Evolutionary conservation across 2,113 vertebrate genomes (phyloP).

Genomic region (Cathartes aura): DNA sequence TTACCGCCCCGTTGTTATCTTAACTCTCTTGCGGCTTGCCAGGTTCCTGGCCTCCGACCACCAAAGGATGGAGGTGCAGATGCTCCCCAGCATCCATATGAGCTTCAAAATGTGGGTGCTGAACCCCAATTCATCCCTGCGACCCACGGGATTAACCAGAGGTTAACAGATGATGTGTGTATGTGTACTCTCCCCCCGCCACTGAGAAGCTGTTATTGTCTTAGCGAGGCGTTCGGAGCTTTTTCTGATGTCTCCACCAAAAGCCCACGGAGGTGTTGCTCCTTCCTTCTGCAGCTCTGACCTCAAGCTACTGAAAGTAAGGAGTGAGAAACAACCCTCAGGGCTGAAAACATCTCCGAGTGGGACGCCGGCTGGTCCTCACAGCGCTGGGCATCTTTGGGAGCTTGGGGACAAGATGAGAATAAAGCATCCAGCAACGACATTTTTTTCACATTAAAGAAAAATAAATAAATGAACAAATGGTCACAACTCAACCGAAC

Average conservation of each 20-base stretch:
- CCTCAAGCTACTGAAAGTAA: background rate
- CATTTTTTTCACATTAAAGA: background rate
- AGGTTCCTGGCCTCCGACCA: background rate
- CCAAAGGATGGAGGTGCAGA: background rate
- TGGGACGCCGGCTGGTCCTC: background rate
- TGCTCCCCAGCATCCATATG: background rate
- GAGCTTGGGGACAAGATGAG: background rate
- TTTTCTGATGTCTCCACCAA: background rate
- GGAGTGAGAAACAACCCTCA: background rate
- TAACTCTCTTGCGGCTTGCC: background rate
- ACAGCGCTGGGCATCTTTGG: background rate
- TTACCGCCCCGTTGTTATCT: background rate
- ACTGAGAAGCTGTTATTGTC: background rate
- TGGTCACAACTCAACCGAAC: background rate
- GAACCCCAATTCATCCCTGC: background rate
- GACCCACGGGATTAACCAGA: rapidly evolving
- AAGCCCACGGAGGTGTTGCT: rapidly evolving
- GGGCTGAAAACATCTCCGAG: background rate
- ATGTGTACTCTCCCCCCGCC: rapidly evolving
- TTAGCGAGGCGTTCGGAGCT: background rate
- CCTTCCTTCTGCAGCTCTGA: background rate
- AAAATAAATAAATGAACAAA: background rate
- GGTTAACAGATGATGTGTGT: rapidly evolving
- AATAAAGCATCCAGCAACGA: background rate
- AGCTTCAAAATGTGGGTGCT: background rate